A percentile compares a stretch with the other conserved stretches of the same genome.
Evolutionary conservation across 2,888 invertebrate species (phyloP).

Genomic region (Harpalus rubripes): DNA sequence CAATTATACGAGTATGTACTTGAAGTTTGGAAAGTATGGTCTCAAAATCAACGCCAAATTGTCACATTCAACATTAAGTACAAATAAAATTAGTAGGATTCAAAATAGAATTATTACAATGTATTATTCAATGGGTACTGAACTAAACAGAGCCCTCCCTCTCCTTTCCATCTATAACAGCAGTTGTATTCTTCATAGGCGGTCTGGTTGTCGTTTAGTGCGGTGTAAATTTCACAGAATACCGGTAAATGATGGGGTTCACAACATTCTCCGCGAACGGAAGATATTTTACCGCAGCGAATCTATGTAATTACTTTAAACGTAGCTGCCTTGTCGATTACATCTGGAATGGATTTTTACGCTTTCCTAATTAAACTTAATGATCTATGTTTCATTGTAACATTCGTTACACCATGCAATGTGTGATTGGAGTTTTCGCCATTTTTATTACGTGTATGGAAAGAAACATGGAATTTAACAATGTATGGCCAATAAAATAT

Average conservation of each 20-base stretch:
- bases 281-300: slow-evolving; percentile 42
- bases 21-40: no score
- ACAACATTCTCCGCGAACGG: slow-evolving; percentile 15
- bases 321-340: slow-evolving; percentile 17
- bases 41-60: no score
- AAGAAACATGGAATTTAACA: background rate
- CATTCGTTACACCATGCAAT: background rate
- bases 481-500: background rate
- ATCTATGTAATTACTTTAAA: slow-evolving; percentile 48
- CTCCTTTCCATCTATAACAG: slow-evolving; percentile 15
- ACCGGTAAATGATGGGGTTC: slow-evolving; percentile 49
- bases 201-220: slow-evolving; percentile 9
- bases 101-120: no score
- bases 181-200: background rate
- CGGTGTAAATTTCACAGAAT: slow-evolving; percentile 61
- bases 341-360: slow-evolving; percentile 13
- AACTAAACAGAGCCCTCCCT: no score
- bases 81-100: no score
- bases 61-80: no score
- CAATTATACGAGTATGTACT: no score
- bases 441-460: slow-evolving; percentile 5
- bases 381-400: slow-evolving; percentile 18
- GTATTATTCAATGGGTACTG: no score
- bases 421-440: background rate
- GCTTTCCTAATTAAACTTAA: slow-evolving; percentile 21